These are phyloP conservation scores for Sceliomorpha sp. DNA, from an alignment of 2,888 invertebrate genomes.

Conservation along the genomic window DNA sequence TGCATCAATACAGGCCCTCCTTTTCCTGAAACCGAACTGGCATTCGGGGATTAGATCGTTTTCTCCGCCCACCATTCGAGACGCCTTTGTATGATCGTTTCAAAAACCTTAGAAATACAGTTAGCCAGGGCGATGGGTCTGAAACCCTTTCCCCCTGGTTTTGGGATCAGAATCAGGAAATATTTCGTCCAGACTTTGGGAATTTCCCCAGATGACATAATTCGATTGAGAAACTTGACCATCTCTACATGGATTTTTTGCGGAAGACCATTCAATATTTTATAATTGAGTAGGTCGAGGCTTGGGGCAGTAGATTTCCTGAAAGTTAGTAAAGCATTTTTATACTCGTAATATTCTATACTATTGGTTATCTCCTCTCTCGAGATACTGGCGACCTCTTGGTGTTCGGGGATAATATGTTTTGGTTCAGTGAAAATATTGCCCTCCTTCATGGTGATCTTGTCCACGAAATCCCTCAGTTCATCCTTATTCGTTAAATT, in stretches of 20 bases:
- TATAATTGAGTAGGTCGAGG: slow-evolving; percentile 5
- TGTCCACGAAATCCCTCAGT: too few species aligned
- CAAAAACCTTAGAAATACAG: slow-evolving; percentile 10
- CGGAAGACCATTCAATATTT: background rate
- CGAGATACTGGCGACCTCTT: background rate
- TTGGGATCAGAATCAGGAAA: slow-evolving; percentile 18
- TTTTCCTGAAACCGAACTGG: slow-evolving; percentile 15
- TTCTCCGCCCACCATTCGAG: slow-evolving; percentile 18
- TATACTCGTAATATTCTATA: background rate
- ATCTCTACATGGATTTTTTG: background rate
- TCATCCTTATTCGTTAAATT: too few species aligned
- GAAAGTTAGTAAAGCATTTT: slow-evolving; percentile 1
- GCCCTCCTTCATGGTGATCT: too few species aligned
- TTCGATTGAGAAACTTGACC: too few species aligned
- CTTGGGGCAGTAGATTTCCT: slow-evolving; percentile 1
- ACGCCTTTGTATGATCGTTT: slow-evolving; percentile 21
- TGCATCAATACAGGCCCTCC: slow-evolving; percentile 17
- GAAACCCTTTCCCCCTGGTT: slow-evolving; percentile 1
- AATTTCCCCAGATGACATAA: background rate
- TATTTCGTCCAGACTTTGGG: slow-evolving; percentile 2
- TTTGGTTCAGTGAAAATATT: too few species aligned
- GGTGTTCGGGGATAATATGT: background rate
- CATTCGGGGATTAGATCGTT: slow-evolving; percentile 1
- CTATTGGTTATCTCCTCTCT: background rate
- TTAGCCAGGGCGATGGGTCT: slow-evolving; percentile 14